Conservation (phyloP, 2,797 vertebrate genomes). For the Phrynocephalus vlangalii region DNA sequence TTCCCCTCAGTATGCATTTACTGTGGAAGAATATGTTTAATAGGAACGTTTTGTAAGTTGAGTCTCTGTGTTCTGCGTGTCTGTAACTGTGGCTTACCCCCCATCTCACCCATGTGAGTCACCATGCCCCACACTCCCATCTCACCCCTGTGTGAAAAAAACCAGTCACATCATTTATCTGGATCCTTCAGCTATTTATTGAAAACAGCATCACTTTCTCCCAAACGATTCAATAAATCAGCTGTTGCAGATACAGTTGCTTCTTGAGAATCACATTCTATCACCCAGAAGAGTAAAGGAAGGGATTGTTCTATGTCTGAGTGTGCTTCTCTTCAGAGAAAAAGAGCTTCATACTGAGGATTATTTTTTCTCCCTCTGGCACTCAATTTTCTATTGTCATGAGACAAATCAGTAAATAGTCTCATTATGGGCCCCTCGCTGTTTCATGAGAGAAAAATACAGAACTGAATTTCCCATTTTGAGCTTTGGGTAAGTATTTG, state of each 20-base stretch:
- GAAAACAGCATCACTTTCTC: slow-evolving; percentile 31
- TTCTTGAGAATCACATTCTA: not conserved
- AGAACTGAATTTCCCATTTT: not conserved
- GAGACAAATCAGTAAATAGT: not conserved
- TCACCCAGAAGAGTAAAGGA: slow-evolving; percentile 1
- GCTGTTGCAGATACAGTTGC: not conserved
- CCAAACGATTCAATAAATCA: slow-evolving; percentile 11
- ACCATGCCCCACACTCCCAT: no score
- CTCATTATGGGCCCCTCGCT: not conserved
- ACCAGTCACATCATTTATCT: slow-evolving; percentile 5
- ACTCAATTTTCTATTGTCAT: not conserved
- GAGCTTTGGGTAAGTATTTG: slow-evolving; percentile 20
- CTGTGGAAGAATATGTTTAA: not conserved
- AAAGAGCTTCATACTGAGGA: not conserved
- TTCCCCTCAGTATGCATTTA: slow-evolving; percentile 17
- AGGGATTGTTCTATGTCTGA: not conserved
- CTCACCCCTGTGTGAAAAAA: not conserved
- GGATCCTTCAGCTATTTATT: slow-evolving; percentile 8
- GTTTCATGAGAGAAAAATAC: not conserved
- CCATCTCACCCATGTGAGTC: no score
- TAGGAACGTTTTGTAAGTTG: slow-evolving; percentile 11
- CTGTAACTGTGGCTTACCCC: no score
- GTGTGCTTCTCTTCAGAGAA: not conserved
- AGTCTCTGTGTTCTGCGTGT: not conserved
- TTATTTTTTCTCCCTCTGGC: not conserved